Evolutionary conservation across 2,888 invertebrate species (phyloP), one percentile per base, ranked within the genome.

Genomic region (Thymelicus acteon): DNA sequence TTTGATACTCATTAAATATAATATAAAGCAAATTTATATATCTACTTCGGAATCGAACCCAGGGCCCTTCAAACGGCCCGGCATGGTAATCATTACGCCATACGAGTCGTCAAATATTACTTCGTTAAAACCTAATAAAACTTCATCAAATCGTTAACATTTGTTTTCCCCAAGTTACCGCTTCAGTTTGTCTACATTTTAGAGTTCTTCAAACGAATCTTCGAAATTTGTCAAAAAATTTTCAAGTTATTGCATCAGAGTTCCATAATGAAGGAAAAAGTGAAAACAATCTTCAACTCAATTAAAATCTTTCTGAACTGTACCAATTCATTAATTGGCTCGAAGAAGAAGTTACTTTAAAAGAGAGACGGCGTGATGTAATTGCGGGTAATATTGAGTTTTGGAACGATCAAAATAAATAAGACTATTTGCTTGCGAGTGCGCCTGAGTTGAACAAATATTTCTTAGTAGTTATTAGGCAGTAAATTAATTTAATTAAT

Each of bases 221-320:
- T 68, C 52, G 12, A 66, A 74, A 71, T 66, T 68, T 68, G 62
- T 67, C 72, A 63, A 65, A 72, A 73, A 73, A 63, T 70, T 72
- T 47, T 58, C 60, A 54, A 69, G 67, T 72, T 72, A 60, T 73
- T 73, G 75, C 73, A 72, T 60, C 54, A 68, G 72, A 57, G 67
- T 75, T 71, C 72, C 65, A 67, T 73, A 73, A 73, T 63, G 63
- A 66, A 57, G 61, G 63, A 72, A 74, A 73, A 73, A 71, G 66
- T 57, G 47, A 71, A 73, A 72, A 54, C 71, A 71, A 72, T 58
- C 64, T 70, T 64, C 60, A 75, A 78, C 73, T 76, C 74, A 76
- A 78, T 78, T 76, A 77, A 77, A 78, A 76, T 76, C 72, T 74
- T 76, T 75, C 72, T 75, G 75, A 77, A 77, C 73, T 75, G 76